phyloP scores from a whole-genome alignment of 2,888 invertebrate species.

The Eupithecia insigniata region DNA sequence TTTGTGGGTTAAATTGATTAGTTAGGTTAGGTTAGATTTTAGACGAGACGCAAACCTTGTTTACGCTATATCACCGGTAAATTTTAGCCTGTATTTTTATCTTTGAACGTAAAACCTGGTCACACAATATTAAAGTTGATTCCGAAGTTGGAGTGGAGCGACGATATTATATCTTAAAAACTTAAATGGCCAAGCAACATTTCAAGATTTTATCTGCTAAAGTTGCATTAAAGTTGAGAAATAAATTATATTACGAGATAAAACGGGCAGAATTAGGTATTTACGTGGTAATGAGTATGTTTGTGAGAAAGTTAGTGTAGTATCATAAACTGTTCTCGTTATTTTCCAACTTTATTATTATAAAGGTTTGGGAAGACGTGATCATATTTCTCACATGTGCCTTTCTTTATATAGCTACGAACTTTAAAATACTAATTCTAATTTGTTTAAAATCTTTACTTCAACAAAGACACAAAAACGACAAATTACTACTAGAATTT shows the following conservation, averaged over 20 bases:
- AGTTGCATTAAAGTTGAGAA: background rate
- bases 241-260: background rate
- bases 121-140: slow-evolving; percentile 13
- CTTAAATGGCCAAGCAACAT: slow-evolving; percentile 8
- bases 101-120: background rate
- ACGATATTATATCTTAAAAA: slow-evolving; percentile 2
- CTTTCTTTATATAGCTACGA: too few relatives aligned
- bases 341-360: background rate
- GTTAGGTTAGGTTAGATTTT: background rate
- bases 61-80: background rate
- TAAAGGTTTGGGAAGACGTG: background rate
- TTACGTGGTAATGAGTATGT: background rate
- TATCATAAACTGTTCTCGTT: background rate
- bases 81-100: background rate
- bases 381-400: background rate
- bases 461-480: too few relatives aligned
- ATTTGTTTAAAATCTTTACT: too few relatives aligned
- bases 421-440: too few relatives aligned
- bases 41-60: background rate
- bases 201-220: slow-evolving; percentile 8
- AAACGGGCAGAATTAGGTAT: background rate
- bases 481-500: too few relatives aligned
- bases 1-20: too few relatives aligned
- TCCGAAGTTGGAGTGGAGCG: slow-evolving; percentile 11
- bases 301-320: too few relatives aligned